phyloP scores from a whole-genome alignment of 2,797 vertebrate genomes.

The Myiotriccus ornatus region DNA sequence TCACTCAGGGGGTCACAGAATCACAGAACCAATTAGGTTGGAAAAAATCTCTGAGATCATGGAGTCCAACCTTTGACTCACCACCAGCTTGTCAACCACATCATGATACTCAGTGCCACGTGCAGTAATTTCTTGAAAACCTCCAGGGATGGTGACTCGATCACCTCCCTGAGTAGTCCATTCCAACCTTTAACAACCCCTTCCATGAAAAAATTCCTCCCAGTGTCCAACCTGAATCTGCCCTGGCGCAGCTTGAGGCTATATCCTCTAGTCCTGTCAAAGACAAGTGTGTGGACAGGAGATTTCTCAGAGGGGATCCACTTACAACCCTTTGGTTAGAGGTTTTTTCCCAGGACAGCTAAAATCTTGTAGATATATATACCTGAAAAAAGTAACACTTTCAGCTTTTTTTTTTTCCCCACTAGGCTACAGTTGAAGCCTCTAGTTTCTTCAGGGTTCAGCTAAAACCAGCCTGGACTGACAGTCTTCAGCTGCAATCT shows the following conservation, averaged over 20 bases:
- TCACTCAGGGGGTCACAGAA: background rate
- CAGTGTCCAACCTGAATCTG: background rate
- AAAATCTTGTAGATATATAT: fast-evolving
- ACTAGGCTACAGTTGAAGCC: background rate
- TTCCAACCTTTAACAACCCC: background rate
- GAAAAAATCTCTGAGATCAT: background rate
- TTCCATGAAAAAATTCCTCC: background rate
- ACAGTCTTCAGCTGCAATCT: background rate
- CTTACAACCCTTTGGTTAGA: background rate
- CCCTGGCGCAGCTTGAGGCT: background rate
- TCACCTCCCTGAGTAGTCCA: background rate
- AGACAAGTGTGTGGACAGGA: background rate
- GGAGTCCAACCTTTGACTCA: fast-evolving
- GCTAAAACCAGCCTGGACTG: background rate
- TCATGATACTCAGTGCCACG: no score
- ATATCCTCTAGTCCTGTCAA: background rate
- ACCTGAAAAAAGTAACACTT: background rate
- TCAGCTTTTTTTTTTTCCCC: background rate
- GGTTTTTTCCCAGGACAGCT: background rate
- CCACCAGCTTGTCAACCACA: fast-evolving
- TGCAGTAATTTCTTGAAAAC: background rate
- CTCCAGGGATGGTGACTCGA: background rate
- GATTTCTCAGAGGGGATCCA: background rate
- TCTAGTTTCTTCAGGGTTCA: background rate
- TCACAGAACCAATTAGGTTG: background rate